Base-by-base conservation (phyloP, 2,113 vertebrate genomes). In the Syngnathus floridae region DNA sequence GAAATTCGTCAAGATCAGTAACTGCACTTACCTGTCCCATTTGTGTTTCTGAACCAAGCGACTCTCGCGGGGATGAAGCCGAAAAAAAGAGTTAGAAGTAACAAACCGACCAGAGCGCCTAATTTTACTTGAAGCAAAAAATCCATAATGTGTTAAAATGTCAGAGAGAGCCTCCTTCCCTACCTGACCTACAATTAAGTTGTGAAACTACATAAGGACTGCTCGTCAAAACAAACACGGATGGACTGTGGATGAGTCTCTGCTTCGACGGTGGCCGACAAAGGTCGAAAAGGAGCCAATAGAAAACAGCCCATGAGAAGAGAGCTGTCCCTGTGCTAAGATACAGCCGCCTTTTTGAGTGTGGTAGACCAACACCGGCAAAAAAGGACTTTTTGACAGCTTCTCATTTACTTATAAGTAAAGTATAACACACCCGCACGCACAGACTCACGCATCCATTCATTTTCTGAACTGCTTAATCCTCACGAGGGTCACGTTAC, bases 21-120 rank as follows among this genome's bases (percentile, higher is more conserved):
- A 64, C 0, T 51, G 3, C 62, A 49, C 85, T n/a, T 55, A 92
- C 90, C 92, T 84, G 88, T 86, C 19, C 88, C 88, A 54, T 82
- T 80, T 0, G 82, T 79, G 19, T 82, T 68, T n/a, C 85, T 82
- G 77, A 92, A 90, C 84, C 88, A 92, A 46, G 69, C 81, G 35
- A 93, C 63, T 1, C 82, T 79, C 46, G 87, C 90, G 1, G 92
- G 92, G 5, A 93, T 87, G 5, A 92, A 85, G 11, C 91, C 92
- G 37, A 87, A 90, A 9, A 93, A 19, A 0, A 93, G 77, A 0
- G 92, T 93, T 35, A 92, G 48, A 0, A 89, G 2, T 63, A 91
- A 65, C 36, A 93, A 69, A 8, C 88, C 90, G 26, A 91, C 0
- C 46, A 93, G 75, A 49, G 90, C 88, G 9, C 84, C 87, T 40